Percentiles rank a stretch among this genome's conserved stretches.
These are phyloP conservation scores for Macrosteles quadrilineatus DNA, from an alignment of 1,140 invertebrate species.

Conservation along the genomic window DNA sequence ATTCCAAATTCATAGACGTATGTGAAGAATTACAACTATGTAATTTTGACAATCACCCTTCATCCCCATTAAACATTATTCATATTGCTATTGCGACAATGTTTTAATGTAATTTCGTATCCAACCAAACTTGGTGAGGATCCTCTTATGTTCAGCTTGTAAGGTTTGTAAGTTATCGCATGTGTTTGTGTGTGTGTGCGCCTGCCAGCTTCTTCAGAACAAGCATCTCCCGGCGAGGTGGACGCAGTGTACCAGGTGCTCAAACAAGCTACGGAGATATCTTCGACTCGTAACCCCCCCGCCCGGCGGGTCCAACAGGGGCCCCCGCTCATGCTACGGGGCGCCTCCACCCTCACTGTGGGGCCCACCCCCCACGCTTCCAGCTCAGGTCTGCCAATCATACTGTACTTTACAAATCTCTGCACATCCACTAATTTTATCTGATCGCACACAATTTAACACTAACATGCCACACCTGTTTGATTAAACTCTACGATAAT, in stretches of 20 bases:
- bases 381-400: constrained; percentile 49
- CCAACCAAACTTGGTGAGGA: too few relatives aligned
- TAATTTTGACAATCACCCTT: too few relatives aligned
- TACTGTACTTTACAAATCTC: neutral
- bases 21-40: too few relatives aligned
- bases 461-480: too few relatives aligned
- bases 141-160: too few relatives aligned
- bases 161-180: neutral
- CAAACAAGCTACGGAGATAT: constrained; percentile 87
- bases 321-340: constrained; percentile 33
- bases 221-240: constrained; percentile 59
- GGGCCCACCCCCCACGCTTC: constrained; percentile 47
- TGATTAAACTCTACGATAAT: too few relatives aligned
- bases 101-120: too few relatives aligned
- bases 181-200: constrained; percentile 9
- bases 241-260: constrained; percentile 91
- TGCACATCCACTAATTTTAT: constrained; percentile 8
- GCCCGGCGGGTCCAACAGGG: constrained; percentile 25
- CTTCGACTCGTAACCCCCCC: constrained; percentile 38
- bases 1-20: too few relatives aligned
- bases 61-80: too few relatives aligned
- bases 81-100: too few relatives aligned
- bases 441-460: too few relatives aligned
- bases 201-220: neutral
- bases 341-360: constrained; percentile 43